Evolutionary conservation across 2,113 vertebrate genomes (phyloP).

Genomic region (Lagenorhynchus albirostris): DNA sequence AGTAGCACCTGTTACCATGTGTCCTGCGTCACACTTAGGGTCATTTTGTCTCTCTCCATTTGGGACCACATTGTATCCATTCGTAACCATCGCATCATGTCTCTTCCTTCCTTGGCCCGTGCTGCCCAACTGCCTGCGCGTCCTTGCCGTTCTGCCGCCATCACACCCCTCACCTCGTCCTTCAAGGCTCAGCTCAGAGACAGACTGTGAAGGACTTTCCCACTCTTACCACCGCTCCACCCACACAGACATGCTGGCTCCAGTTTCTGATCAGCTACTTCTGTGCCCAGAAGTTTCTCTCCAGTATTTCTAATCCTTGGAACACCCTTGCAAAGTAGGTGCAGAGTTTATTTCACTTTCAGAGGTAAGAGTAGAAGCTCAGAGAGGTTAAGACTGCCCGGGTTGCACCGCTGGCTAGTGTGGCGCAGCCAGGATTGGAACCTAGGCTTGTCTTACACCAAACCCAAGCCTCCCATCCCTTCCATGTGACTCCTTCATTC

Average conservation of each 20-base stretch:
- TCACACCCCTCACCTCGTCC: background rate
- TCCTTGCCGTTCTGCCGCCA: background rate
- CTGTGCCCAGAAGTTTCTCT: background rate
- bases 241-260: background rate
- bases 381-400: background rate
- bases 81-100: background rate
- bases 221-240: background rate
- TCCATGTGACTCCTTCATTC: background rate
- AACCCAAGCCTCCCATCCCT: background rate
- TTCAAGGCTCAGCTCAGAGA: background rate
- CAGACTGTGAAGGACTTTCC: background rate
- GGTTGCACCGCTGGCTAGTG: background rate
- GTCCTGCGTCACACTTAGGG: background rate
- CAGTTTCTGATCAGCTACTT: background rate
- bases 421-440: background rate
- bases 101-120: background rate
- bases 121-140: background rate
- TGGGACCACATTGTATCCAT: background rate
- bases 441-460: background rate
- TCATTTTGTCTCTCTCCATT: background rate
- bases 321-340: background rate
- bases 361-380: background rate
- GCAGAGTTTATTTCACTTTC: slow-evolving; percentile 3
- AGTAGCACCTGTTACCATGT: background rate
- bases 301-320: background rate